Evolutionary conservation across 2,797 vertebrate species (phyloP).

Genomic region (Semotilus atromaculatus): DNA sequence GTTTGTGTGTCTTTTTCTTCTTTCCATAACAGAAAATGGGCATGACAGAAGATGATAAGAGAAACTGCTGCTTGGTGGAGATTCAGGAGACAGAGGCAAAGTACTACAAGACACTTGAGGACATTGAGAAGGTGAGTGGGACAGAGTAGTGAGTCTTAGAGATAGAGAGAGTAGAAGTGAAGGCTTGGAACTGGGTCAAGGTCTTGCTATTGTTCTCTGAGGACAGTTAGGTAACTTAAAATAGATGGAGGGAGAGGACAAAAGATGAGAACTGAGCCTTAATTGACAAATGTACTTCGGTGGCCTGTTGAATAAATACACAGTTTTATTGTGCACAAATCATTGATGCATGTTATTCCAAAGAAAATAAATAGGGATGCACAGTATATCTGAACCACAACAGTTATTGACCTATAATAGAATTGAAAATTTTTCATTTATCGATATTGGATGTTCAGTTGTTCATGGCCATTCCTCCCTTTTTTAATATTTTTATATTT

Average conservation of each 20-base stretch:
- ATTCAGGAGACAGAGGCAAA: constrained; percentile 97
- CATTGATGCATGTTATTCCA: neutral
- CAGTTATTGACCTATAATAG: neutral
- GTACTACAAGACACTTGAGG: constrained; percentile 97
- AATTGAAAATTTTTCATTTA: neutral
- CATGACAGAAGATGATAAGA: constrained; percentile 98
- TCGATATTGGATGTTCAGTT: neutral
- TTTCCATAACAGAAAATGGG: constrained; percentile 88
- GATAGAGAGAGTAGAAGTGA: constrained; percentile 2
- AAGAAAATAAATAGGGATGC: neutral
- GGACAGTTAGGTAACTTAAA: neutral
- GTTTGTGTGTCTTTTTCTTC: constrained; percentile 47
- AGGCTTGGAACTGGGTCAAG: constrained; percentile 18
- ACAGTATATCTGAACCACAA: neutral
- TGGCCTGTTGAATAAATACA: neutral
- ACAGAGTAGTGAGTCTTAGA: neutral
- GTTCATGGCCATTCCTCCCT: neutral
- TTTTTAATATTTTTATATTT: neutral
- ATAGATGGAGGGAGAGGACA: constrained; percentile 19
- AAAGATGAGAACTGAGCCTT: constrained; percentile 17
- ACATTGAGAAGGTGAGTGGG: constrained; percentile 88
- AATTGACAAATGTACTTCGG: neutral
- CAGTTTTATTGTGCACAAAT: neutral
- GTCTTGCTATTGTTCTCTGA: constrained; percentile 3
- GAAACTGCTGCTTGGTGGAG: constrained; percentile 95